Evolutionary conservation across 1,140 invertebrate genomes (phyloP).

Genomic region (Drosophila sproati): DNA sequence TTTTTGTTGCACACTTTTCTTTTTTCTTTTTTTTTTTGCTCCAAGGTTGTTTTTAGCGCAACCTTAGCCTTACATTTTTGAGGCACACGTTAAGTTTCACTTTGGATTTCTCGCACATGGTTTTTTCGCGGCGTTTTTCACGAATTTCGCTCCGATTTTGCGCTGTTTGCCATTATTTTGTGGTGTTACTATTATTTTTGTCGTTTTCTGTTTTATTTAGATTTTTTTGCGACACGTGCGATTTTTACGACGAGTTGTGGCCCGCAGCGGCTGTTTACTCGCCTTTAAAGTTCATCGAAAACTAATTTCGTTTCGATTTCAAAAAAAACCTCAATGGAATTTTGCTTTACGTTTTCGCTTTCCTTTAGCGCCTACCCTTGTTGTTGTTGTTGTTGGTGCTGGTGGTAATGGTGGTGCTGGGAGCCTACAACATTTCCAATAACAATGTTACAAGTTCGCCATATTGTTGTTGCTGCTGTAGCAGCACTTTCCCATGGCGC

Average conservation of each 20-base stretch:
- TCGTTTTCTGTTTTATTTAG: slow-evolving; percentile 10
- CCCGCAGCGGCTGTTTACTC: slow-evolving; percentile 74
- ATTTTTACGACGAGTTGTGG: slow-evolving; percentile 26
- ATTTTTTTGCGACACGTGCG: slow-evolving; percentile 58
- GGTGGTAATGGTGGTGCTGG: slow-evolving; percentile 35
- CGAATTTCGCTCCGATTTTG: background rate
- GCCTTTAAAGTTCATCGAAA: slow-evolving; percentile 84
- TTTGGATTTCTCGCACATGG: slow-evolving; percentile 27
- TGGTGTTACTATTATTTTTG: background rate
- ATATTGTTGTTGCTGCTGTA: slow-evolving; percentile 43
- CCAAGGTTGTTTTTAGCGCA: slow-evolving; percentile 58
- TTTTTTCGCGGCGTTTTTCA: slow-evolving; percentile 23
- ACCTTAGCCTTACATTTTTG: slow-evolving; percentile 37
- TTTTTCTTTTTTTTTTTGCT: slow-evolving; percentile 20
- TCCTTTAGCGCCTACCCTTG: slow-evolving; percentile 67
- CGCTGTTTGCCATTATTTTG: slow-evolving; percentile 9
- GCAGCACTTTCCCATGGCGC: slow-evolving; percentile 61
- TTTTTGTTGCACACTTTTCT: slow-evolving; percentile 10
- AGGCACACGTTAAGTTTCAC: slow-evolving; percentile 25
- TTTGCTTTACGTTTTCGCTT: slow-evolving; percentile 80
- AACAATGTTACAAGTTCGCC: slow-evolving; percentile 71
- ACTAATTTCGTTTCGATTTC: slow-evolving; percentile 84
- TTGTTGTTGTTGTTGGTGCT: slow-evolving; percentile 23
- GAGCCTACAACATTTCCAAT: slow-evolving; percentile 77
- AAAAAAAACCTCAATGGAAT: slow-evolving; percentile 81